These are phyloP conservation scores for Oligia strigilis DNA, from an alignment of 2,888 invertebrate species.

Conservation along the genomic window DNA sequence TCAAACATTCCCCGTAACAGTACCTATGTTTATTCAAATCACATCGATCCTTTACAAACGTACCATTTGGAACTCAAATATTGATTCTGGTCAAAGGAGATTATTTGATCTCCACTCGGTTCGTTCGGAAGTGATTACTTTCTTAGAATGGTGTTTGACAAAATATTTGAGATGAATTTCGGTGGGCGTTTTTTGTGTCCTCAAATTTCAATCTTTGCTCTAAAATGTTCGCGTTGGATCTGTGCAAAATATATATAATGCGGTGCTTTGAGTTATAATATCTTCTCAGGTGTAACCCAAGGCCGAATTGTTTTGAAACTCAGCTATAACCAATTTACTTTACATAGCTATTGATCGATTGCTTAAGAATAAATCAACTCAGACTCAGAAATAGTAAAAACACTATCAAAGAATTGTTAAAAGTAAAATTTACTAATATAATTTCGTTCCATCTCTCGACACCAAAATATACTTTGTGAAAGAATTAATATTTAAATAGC, in stretches of 20 bases:
- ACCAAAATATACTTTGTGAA: background rate
- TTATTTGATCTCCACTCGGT: constrained; percentile 82
- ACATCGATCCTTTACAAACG: constrained; percentile 74
- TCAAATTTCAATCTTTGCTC: constrained; percentile 37
- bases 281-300: no score
- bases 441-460: background rate
- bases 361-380: background rate
- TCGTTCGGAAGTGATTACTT: constrained; percentile 75
- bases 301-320: background rate
- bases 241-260: constrained; percentile 24
- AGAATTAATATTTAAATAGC: constrained; percentile 18
- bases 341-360: background rate
- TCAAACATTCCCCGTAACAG: constrained; percentile 69
- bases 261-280: background rate
- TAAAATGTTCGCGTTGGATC: constrained; percentile 25
- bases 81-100: constrained; percentile 80
- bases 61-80: constrained; percentile 78
- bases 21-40: constrained; percentile 82
- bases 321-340: background rate
- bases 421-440: background rate
- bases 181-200: constrained; percentile 41
- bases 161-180: constrained; percentile 59
- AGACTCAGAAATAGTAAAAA: background rate
- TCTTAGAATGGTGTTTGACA: constrained; percentile 76
- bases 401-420: background rate